Evolutionary conservation across 2,113 vertebrate species (phyloP), one percentile per base, ranked within the genome.

Genomic region (Campylomormyrus numenius): DNA sequence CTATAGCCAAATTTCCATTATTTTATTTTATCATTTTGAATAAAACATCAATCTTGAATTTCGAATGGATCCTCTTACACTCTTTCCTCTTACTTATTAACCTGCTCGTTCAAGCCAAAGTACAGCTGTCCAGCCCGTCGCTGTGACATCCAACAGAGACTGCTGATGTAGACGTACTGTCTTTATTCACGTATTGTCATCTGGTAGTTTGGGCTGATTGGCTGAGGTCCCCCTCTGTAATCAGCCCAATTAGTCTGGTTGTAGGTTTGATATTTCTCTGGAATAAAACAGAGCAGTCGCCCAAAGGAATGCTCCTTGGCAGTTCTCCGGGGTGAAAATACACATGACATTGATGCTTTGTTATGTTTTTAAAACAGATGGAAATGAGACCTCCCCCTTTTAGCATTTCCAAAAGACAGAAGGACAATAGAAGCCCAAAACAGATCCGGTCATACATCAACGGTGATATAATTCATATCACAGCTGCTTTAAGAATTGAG

Each of bases 11-110:
- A 89, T 50, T 89, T 66, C 46, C n/a, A 27, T 48, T 50, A 80
- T 80, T 80, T 80, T 80, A 42, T 42, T 80, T 80, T 85, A 49
- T 85, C 56, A 3, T 35, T 53, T 53, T 87, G 31, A 89, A 89
- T 89, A 53, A 89, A 89, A 52, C 49, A 84, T 84, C 42, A 62
- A 45, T 35, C 10, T 24, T 56, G 87, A 88, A 62, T 56, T 88
- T 39, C 2, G 3, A 88, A 66, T 88, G 53, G 49, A 17, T 88
- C 62, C 45, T 50, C 45, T 88, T 50, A 77, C 27, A 27, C 35
- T 24, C 11, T n/a, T 88, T 66, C 9, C 62, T 53, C 39, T 46
- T 49, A 15, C 48, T 7, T 84, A 66, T 9, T 66, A n/a, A 66
- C 58, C 46, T 86, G 49, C 13, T 39, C 31, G 6, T 87, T 87